Conservation (phyloP, 1,140 invertebrate genomes). For the Choristoneura fumiferana region DNA sequence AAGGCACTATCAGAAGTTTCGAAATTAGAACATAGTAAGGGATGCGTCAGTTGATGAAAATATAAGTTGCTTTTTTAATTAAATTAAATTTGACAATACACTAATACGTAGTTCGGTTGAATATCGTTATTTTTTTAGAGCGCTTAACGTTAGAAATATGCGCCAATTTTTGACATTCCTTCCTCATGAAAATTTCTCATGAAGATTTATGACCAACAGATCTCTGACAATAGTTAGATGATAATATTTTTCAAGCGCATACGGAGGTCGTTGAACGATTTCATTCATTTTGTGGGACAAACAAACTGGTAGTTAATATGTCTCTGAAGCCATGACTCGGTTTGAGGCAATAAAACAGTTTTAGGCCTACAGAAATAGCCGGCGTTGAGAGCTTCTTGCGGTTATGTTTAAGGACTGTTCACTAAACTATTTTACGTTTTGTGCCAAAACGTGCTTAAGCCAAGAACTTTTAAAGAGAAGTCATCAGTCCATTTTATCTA, state of each 20-base stretch:
- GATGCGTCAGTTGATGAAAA: too few species aligned
- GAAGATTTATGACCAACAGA: conserved; percentile 1
- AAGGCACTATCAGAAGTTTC: too few species aligned
- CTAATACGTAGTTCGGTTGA: too few species aligned
- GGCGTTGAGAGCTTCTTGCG: conserved; percentile 5
- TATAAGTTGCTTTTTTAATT: too few species aligned
- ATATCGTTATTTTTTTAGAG: too few species aligned
- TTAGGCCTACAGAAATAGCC: not conserved
- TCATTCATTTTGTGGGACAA: conserved; percentile 3
- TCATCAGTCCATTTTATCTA: too few species aligned
- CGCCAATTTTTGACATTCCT: not conserved
- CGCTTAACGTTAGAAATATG: not conserved
- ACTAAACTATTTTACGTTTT: not conserved
- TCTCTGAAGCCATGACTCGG: conserved; percentile 8
- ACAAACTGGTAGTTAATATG: conserved; percentile 1
- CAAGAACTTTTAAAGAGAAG: too few species aligned
- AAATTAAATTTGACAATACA: too few species aligned
- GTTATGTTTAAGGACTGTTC: conserved; percentile 6
- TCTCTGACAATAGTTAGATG: not conserved
- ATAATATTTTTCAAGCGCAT: not conserved
- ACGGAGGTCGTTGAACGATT: not conserved
- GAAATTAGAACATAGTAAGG: too few species aligned
- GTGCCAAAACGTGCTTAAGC: not conserved
- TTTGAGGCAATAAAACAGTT: conserved; percentile 1
- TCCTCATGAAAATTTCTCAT: not conserved